phyloP scores from a whole-genome alignment of 2,888 invertebrate species.

The Caenorhabditis macrosperma region DNA sequence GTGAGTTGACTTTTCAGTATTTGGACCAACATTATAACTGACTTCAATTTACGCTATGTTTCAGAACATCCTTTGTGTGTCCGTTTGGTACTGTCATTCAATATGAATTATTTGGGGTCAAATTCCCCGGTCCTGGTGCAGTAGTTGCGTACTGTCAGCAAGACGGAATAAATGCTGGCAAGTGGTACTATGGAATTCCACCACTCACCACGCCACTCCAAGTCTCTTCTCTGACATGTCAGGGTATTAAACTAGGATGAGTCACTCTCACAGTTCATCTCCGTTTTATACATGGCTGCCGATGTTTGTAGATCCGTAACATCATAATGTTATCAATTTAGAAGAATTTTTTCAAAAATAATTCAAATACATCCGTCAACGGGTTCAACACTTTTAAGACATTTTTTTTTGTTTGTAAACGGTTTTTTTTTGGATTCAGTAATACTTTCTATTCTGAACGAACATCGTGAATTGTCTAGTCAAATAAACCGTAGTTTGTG shows the following conservation, averaged over 20 bases:
- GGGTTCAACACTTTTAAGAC: too few species aligned
- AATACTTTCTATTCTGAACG: too few species aligned
- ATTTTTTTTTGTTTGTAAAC: background rate
- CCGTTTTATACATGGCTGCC: too few species aligned
- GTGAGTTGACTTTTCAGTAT: slow-evolving; percentile 5
- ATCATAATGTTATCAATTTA: too few species aligned
- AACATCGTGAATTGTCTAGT: too few species aligned
- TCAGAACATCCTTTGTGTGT: slow-evolving; percentile 16
- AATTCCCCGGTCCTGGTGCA: slow-evolving; percentile 8
- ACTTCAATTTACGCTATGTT: background rate
- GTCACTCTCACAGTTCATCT: too few species aligned
- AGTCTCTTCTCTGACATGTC: slow-evolving; percentile 6
- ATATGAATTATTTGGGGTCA: background rate
- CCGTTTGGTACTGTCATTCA: slow-evolving; percentile 17
- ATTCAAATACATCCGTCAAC: too few species aligned
- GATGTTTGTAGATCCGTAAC: background rate
- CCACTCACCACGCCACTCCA: slow-evolving; percentile 11
- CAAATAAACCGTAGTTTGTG: background rate
- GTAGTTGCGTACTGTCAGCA: slow-evolving; percentile 22
- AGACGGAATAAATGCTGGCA: slow-evolving; percentile 20
- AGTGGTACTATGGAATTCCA: slow-evolving; percentile 30
- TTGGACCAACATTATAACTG: background rate
- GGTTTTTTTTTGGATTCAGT: too few species aligned
- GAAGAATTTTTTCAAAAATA: too few species aligned
- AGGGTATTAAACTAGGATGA: background rate